Base-by-base conservation (phyloP, 2,113 vertebrate species). In the Rhegmatorhina hoffmannsi region DNA sequence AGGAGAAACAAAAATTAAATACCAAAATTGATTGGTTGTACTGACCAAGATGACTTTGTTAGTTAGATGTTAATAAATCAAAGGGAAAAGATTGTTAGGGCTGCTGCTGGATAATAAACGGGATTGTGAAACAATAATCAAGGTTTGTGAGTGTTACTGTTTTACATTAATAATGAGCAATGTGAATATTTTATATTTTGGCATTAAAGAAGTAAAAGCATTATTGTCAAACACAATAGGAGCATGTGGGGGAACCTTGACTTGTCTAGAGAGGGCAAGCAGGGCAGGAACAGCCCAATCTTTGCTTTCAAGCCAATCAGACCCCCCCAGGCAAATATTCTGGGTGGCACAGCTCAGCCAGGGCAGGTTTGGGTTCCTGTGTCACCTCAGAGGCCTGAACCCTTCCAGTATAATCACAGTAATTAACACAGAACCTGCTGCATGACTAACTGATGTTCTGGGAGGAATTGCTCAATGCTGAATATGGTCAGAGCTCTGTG, bases 1-100 rank as follows among this genome's bases (percentile, higher is more conserved):
- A 97, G 98, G 96, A 97, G 97, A 98, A 98, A 98, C 97, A 98
- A 97, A 97, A 98, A 99, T 99, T 98, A 99, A 99, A 99, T 98
- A 98, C 96, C 97, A 97, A 98, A 98, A 98, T 98, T 98, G 98
- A 99, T 99, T 99, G 98, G 99, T 98, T 98, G 96, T 96, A 92
- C 97, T 96, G 96, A 94, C 97, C 97, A 97, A 97, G 97, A 97
- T 69, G 96, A 98, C 98, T 97, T 97, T 97, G 97, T 98, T 97
- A 97, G 97, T 98, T 98, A 98, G 94, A 95, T 96, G 97, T 96
- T 98, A 98, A 98, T 98, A 98, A 98, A 98, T 98, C 98, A 98
- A 97, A 98, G 87, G 73, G 96, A 95, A 97, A 96, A 97, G 97
- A 98, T 97, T 95, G 94, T 96, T 96, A 80, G 69, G 76, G 80